A percentile compares a stretch with the other conserved stretches of the same genome.
Evolutionary conservation across 2,113 vertebrate genomes (phyloP).

Genomic region (Syngnathoides biaculeatus): DNA sequence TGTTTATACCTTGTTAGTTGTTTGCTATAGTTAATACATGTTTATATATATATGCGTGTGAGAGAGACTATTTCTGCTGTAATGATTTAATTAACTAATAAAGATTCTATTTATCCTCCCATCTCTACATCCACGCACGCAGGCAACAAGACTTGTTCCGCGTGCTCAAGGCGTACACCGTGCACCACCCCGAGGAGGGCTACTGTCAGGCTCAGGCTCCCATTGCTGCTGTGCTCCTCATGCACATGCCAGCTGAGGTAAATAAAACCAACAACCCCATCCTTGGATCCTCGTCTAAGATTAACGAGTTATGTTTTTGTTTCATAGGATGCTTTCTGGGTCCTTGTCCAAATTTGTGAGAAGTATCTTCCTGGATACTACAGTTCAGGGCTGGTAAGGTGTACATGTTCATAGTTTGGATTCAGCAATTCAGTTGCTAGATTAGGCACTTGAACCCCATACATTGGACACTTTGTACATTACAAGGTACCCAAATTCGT

Average conservation of each 20-base stretch:
- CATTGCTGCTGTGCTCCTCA: constrained; percentile 91
- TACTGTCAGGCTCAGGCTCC: constrained; percentile 99
- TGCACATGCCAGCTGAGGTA: constrained; percentile 99
- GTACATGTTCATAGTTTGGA: not conserved
- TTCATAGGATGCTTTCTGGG: constrained; percentile 78
- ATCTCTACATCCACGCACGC: not conserved
- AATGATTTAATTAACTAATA: not conserved
- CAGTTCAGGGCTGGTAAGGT: constrained; percentile 76
- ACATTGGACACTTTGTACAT: too few species aligned
- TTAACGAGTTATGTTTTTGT: not conserved
- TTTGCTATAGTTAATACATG: too few species aligned
- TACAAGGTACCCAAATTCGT: too few species aligned
- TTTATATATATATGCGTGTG: too few species aligned
- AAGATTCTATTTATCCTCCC: not conserved
- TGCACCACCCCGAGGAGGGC: constrained; percentile 91
- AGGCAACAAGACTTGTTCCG: constrained; percentile 94
- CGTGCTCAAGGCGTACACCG: constrained; percentile 92
- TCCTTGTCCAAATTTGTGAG: constrained; percentile 80
- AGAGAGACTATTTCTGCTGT: too few species aligned
- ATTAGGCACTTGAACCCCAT: not conserved
- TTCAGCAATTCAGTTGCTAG: constrained; percentile 4
- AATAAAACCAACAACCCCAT: not conserved
- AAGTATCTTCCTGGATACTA: constrained; percentile 82
- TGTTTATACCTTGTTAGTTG: too few species aligned
- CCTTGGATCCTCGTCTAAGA: not conserved